Evolutionary conservation across 2,797 vertebrate species (phyloP), one percentile per base, ranked within the genome.

Genomic region (Orientallactaga sibirica): DNA sequence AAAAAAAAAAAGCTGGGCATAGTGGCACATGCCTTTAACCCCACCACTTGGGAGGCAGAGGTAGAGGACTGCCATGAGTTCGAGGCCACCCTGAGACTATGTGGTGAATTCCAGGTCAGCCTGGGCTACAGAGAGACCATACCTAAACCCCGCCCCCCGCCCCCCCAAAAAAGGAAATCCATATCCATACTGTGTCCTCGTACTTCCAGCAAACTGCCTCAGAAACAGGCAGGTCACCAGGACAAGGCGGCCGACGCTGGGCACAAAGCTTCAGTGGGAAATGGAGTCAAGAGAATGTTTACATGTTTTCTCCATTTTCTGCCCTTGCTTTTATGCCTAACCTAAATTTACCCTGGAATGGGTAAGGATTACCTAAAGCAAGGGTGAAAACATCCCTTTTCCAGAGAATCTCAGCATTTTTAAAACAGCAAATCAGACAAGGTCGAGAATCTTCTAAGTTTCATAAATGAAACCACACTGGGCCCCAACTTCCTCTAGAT

Each of bases 311-410:
- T 15, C 25, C 41, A 41, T 10, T 18, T 77, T 68, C 41, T 62
- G 24, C 7, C 86, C 52, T 0, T 27, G 48, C 86, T 87, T 93
- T 64, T 22, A 14, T 29, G 62, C 79, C 91, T 90, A 83, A 18
- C 71, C 86, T 87, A 93, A 91, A 87, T 75, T 77, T 64, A 86
- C 37, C 61, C 27, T 62, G 67, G 41, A 86, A 93, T 64, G 76
- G 70, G 73, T 78, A 75, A 95, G 52, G 58, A 90, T 58, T 78
- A 76, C 71, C 92, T 77, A 76, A 10, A 78, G 78, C 12, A 25
- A 2, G 5, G 16, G 22, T 43, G 37, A 96, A 93, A 92, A 86
- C 37, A 71, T 6, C 86, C 7, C 12, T 29, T 95, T 90, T 92
- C 52, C 70, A 75, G 37, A 77, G 27, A 64, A 78, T 75, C 16